Evolutionary conservation across 2,888 invertebrate species (phyloP).

Genomic region (Caenorhabditis sp.): DNA sequence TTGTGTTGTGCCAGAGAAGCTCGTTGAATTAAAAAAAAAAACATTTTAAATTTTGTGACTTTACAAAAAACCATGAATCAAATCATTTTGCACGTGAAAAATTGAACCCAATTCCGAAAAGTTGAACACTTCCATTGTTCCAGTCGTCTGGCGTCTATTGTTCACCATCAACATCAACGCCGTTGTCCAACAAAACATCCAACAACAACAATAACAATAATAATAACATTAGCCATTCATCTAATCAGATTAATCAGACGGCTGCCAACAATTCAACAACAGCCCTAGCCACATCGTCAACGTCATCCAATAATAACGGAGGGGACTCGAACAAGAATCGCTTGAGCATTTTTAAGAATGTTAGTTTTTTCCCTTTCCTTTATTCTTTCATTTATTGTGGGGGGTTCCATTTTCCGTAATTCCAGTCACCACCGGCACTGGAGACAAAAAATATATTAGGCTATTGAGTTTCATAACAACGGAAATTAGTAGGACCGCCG

Average conservation of each 20-base stretch:
- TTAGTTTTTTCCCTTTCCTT: slow-evolving; percentile 15
- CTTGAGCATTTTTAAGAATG: slow-evolving; percentile 35
- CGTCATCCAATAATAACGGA: slow-evolving; percentile 23
- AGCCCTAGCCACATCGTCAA: background rate
- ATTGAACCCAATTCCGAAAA: too few species aligned
- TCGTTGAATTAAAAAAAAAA: slow-evolving; percentile 3
- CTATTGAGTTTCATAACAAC: background rate
- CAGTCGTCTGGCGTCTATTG: slow-evolving; percentile 30
- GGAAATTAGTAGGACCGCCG: background rate
- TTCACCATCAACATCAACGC: slow-evolving; percentile 13
- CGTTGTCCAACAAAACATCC: background rate
- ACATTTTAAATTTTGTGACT: too few species aligned
- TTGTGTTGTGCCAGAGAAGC: too few species aligned
- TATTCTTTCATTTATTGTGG: background rate
- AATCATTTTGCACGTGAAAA: too few species aligned
- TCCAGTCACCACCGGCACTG: too few species aligned
- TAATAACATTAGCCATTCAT: slow-evolving; percentile 6
- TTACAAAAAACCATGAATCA: too few species aligned
- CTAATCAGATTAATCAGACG: slow-evolving; percentile 29
- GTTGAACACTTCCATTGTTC: too few species aligned
- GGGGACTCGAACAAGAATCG: slow-evolving; percentile 36
- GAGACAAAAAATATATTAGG: background rate
- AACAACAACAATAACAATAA: background rate
- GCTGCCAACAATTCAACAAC: slow-evolving; percentile 5
- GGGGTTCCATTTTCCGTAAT: too few species aligned